Conservation (phyloP, 2,888 invertebrate species). For the Tetranychus truncatus region DNA sequence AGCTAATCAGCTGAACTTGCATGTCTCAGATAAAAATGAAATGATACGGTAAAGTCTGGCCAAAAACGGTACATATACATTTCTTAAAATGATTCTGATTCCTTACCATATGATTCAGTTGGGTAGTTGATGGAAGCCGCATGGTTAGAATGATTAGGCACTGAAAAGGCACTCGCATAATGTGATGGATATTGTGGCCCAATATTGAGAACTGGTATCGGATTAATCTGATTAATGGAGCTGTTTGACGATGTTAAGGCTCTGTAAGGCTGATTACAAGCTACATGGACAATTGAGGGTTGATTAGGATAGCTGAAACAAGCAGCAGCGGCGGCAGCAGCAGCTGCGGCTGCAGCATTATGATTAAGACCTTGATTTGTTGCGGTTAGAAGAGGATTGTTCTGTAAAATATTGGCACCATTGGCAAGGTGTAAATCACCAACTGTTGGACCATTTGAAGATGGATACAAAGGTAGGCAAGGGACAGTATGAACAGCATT, state of each 20-base stretch:
- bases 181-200: conserved; percentile 10
- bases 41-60: too few species aligned
- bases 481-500: not conserved
- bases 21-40: too few species aligned
- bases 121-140: conserved; percentile 8
- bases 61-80: too few species aligned
- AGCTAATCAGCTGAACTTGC: not conserved
- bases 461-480: not conserved
- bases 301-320: conserved; percentile 6
- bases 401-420: not conserved
- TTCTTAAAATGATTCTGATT: too few species aligned
- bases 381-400: not conserved
- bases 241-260: not conserved
- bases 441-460: not conserved
- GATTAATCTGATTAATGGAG: not conserved
- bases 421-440: not conserved
- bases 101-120: not conserved
- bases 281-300: not conserved
- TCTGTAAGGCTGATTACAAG: conserved; percentile 6
- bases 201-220: conserved; percentile 12
- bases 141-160: conserved; percentile 14
- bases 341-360: not conserved
- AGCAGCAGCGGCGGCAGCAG: not conserved
- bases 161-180: conserved; percentile 17
- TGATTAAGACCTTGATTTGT: conserved; percentile 7